phyloP scores from a whole-genome alignment of 2,888 invertebrate genomes.

The Polyploca ridens region DNA sequence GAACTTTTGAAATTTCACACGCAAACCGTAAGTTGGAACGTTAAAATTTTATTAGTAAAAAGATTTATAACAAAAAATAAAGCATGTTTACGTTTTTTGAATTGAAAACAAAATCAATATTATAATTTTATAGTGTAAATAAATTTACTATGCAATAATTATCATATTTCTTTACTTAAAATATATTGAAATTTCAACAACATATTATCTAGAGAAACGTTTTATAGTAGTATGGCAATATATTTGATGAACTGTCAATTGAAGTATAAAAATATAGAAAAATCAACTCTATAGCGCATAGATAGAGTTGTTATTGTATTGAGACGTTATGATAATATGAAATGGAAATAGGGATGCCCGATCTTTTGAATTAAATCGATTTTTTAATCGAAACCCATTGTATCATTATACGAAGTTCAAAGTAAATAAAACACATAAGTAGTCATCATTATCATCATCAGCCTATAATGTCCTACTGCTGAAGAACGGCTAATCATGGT shows the following conservation, averaged over 20 bases:
- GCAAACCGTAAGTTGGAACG: conserved; percentile 52
- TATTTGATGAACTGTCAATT: conserved; percentile 35
- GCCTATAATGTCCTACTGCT: no score
- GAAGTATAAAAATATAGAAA: conserved; percentile 6
- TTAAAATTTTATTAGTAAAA: not conserved
- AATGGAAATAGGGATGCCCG: not conserved
- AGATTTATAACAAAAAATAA: not conserved
- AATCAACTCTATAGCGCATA: conserved; percentile 18
- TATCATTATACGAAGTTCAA: not conserved
- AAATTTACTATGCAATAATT: no score
- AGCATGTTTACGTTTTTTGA: not conserved
- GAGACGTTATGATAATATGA: no score
- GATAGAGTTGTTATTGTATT: not conserved
- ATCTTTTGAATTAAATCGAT: not conserved
- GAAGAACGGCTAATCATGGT: no score
- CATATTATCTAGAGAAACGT: conserved; percentile 21
- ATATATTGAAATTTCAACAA: not conserved
- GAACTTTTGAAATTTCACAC: conserved; percentile 73
- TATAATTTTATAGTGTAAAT: no score
- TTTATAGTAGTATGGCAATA: conserved; percentile 45
- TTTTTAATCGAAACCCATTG: no score
- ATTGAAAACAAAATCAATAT: no score
- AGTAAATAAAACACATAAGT: no score
- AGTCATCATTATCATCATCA: no score
- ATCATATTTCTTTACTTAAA: no score